Base-by-base conservation (phyloP, 1,140 invertebrate species). In the Maconellicoccus hirsutus region DNA sequence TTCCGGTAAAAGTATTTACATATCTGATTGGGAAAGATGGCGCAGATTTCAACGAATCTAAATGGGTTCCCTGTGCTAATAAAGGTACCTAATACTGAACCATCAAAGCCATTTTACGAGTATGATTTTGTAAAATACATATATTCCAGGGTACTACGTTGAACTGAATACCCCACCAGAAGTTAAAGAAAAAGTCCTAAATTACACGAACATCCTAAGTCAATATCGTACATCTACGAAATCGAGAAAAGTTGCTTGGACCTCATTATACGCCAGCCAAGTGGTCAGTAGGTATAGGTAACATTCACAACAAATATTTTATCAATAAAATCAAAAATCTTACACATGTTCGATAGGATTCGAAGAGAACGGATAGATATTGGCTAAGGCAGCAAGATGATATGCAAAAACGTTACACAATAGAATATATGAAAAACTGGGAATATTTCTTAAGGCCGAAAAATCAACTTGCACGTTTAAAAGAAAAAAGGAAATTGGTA, bases 21-120 rank as follows among this genome's bases (percentile, higher is more conserved):
- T 99, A 98, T 84, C 83, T 98, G 73, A 94, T 99, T 80, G 95
- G 96, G 63, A 86, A 92, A 77, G 94, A 98, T 82, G 86, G 88
- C 21, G 84, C 86, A 7, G 89, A 91, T 79, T 86, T 89, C 21
- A 82, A 86, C 75, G 85, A 97, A 77, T 90, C 98, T 73, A 89
- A 92, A 77, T 96, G 92, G 91, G 98, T 99, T 89, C 96, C 96
- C 52, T 98, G 96, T 80, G 88, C 87, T 1, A 98, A 98, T 82
- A 86, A 86, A 82, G 90, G 89, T 33, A 33, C 4, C n/a, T n/a
- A n/a, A 12, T 12, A 33, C 29, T 33, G 29, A 33, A 33, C 29
- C n/a, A n/a, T n/a, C n/a, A n/a, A n/a, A n/a, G n/a, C n/a, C n/a
- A n/a, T n/a, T n/a, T n/a, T n/a, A n/a, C n/a, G n/a, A n/a, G n/a